Percentiles rank a stretch among this genome's conserved stretches.
phyloP scores from a whole-genome alignment of 2,113 vertebrate species.

The Deroptyus accipitrinus region DNA sequence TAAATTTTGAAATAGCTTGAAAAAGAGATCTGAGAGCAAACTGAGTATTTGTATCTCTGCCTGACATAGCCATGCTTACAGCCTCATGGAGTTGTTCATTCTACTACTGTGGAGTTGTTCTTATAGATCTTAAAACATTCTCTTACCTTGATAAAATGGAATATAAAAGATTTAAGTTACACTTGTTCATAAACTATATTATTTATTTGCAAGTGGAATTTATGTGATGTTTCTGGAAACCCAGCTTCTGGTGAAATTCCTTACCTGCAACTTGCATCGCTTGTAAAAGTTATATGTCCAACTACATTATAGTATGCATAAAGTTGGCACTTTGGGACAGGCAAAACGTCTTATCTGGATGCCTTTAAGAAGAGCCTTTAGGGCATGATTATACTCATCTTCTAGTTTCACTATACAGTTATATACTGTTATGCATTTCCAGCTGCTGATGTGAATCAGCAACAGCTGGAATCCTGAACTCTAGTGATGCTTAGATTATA shows the following conservation, averaged over 20 bases:
- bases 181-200: background rate
- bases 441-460: conserved; percentile 29
- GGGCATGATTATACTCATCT: background rate
- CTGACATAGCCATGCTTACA: background rate
- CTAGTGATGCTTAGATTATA: background rate
- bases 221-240: background rate
- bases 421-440: background rate
- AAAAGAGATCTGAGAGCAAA: background rate
- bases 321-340: background rate
- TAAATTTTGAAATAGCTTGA: background rate
- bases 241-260: background rate
- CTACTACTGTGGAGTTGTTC: background rate
- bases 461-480: conserved; percentile 28
- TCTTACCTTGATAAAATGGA: background rate
- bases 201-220: background rate
- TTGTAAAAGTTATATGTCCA: background rate
- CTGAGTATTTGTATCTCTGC: background rate
- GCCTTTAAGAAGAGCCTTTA: background rate
- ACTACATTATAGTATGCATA: background rate
- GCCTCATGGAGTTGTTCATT: background rate
- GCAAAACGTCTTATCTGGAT: background rate
- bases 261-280: background rate
- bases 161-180: background rate
- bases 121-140: background rate
- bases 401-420: background rate